Conservation (phyloP, 1,140 invertebrate species). For the Hypsibius dujardini region DNA sequence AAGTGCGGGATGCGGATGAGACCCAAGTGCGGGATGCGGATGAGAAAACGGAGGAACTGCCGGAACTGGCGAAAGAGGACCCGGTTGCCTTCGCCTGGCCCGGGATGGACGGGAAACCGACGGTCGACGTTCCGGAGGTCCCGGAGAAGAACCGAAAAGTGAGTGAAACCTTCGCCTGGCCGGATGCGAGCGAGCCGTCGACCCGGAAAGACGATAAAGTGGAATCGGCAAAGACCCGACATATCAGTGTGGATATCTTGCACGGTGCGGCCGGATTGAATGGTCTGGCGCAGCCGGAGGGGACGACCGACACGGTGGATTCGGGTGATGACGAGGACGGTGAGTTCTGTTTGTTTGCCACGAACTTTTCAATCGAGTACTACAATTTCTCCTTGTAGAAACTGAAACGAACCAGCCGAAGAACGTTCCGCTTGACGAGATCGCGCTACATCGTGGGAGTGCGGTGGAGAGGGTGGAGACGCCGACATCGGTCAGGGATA, state of each 20-base stretch:
- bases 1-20: slow-evolving; percentile 2
- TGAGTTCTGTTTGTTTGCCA: too few relatives aligned
- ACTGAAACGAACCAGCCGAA: too few relatives aligned
- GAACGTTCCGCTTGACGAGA: too few relatives aligned
- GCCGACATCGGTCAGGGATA: too few relatives aligned
- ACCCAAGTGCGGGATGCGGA: not conserved
- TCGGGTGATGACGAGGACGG: too few relatives aligned
- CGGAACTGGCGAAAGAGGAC: not conserved
- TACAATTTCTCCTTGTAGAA: too few relatives aligned
- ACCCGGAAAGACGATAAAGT: too few relatives aligned
- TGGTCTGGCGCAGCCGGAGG: too few relatives aligned
- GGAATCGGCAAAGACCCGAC: not conserved
- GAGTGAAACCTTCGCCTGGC: slow-evolving; percentile 12
- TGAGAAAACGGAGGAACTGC: not conserved
- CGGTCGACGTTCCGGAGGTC: not conserved
- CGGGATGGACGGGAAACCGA: not conserved
- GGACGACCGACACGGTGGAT: too few relatives aligned
- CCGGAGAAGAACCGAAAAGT: not conserved
- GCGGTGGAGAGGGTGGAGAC: too few relatives aligned
- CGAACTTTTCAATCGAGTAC: too few relatives aligned
- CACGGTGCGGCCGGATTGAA: not conserved
- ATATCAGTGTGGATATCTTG: slow-evolving; percentile 7
- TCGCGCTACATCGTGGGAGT: too few relatives aligned
- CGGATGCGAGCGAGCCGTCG: not conserved
- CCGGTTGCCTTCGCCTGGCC: slow-evolving; percentile 14